Base-by-base conservation (phyloP, 2,113 vertebrate species). In the Eolophus roseicapilla region DNA sequence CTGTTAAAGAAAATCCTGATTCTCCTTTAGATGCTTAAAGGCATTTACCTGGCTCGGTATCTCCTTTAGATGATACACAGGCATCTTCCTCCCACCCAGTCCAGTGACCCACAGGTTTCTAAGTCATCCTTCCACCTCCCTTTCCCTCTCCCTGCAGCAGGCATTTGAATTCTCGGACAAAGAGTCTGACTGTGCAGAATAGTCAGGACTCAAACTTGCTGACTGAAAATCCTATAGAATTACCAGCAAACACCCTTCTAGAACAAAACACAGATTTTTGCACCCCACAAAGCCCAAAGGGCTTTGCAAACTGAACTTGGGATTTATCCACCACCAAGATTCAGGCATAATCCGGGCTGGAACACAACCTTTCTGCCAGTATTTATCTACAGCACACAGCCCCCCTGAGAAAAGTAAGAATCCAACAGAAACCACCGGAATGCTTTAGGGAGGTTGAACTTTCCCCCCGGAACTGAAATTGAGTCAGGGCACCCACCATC, bases 171-270 rank as follows among this genome's bases (percentile, higher is more conserved):
- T 86, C 57, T 73, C 70, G 59, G 65, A 62, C 60, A 90, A 75
- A 82, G 50, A 88, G 23, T 41, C 76, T 60, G 60, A 78, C 82
- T 71, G 55, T 13, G 11, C 65, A 89, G 68, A 70, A 75, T 41
- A 78, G 83, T 81, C 88, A 82, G 47, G 50, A 44, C 69, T 94
- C 85, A 29, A 90, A 68, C 47, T 65, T 57, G 70, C 79, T 88
- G 80, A 44, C 73, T 71, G 64, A 77, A 96, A 95, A 95, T 75
- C 88, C 93, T n/a, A 64, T 1, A 29, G 82, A 84, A 92, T 93
- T 92, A 93, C 37, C 90, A 86, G 89, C 60, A 86, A 81, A 88
- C 55, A 88, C 71, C 73, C 55, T 52, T 35, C 76, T 41, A 78
- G 82, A 94, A 90, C 50, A 93, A 88, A 88, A 64, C 33, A 86